Evolutionary conservation across 2,113 vertebrate genomes (phyloP).

Genomic region (Hypomesus transpacificus): DNA sequence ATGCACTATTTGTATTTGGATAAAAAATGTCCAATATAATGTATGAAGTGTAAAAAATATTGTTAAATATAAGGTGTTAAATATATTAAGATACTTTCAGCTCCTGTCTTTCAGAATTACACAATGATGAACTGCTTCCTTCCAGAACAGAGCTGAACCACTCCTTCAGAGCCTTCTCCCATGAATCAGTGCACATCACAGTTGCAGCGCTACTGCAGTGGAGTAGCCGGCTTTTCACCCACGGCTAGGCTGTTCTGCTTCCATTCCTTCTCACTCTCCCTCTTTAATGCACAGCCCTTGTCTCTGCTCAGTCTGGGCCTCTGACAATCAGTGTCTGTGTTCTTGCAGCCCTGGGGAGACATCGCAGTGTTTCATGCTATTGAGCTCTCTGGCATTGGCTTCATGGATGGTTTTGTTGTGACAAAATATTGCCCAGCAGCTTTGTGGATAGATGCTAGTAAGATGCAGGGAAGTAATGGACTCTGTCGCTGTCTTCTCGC

Average conservation of each 20-base stretch:
- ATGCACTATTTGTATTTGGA: too few relatives aligned
- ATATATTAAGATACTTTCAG: too few relatives aligned
- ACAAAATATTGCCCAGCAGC: slow-evolving; percentile 28
- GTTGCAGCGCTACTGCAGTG: slow-evolving; percentile 19
- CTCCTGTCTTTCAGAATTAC: neutral
- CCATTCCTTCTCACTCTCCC: too few relatives aligned
- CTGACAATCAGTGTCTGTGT: neutral
- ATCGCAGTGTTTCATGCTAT: slow-evolving; percentile 22
- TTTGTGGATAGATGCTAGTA: neutral
- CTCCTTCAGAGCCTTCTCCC: neutral
- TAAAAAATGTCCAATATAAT: too few relatives aligned
- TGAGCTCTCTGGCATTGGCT: slow-evolving; percentile 11
- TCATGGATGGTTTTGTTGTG: slow-evolving; percentile 24
- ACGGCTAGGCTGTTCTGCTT: too few relatives aligned
- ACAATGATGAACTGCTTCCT: neutral
- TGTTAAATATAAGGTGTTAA: too few relatives aligned
- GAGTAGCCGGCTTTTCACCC: too few relatives aligned
- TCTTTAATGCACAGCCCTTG: neutral
- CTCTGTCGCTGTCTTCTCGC: slow-evolving; percentile 24
- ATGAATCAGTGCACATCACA: slow-evolving; percentile 52
- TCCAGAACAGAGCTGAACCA: neutral
- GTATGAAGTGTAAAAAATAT: too few relatives aligned
- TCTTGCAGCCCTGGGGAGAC: neutral
- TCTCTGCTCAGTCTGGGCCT: slow-evolving; percentile 17
- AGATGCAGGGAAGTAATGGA: slow-evolving; percentile 29